phyloP scores from a whole-genome alignment of 2,113 vertebrate species.

The Burhinus bistriatus region DNA sequence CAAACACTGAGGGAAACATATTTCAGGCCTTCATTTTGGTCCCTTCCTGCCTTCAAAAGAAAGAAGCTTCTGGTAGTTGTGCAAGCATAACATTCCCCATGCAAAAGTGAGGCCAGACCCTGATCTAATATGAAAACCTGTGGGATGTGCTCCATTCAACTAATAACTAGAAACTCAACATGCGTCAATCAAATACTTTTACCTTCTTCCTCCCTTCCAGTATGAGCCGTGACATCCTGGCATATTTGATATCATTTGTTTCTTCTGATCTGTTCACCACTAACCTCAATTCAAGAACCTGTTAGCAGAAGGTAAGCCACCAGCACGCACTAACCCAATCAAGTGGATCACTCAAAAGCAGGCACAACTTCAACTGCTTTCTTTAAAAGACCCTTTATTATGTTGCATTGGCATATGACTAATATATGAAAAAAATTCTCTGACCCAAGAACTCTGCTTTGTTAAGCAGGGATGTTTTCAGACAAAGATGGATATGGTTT shows the following conservation, averaged over 20 bases:
- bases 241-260: neutral
- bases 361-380: neutral
- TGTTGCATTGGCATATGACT: neutral
- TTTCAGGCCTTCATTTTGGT: neutral
- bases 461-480: neutral
- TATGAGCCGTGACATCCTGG: neutral
- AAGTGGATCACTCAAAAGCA: neutral
- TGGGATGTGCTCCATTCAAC: neutral
- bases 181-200: neutral
- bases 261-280: neutral
- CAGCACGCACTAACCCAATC: neutral
- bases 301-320: neutral
- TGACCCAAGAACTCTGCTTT: neutral
- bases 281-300: neutral
- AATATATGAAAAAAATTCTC: neutral
- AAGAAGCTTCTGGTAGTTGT: neutral
- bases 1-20: neutral
- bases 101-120: neutral
- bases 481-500: neutral
- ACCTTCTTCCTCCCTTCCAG: neutral
- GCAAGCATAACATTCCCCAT: neutral
- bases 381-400: neutral
- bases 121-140: neutral
- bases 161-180: neutral
- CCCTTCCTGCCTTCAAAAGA: neutral